Evolutionary conservation across 2,888 invertebrate species (phyloP), one percentile per base, ranked within the genome.

Genomic region (Dryococelus australis): DNA sequence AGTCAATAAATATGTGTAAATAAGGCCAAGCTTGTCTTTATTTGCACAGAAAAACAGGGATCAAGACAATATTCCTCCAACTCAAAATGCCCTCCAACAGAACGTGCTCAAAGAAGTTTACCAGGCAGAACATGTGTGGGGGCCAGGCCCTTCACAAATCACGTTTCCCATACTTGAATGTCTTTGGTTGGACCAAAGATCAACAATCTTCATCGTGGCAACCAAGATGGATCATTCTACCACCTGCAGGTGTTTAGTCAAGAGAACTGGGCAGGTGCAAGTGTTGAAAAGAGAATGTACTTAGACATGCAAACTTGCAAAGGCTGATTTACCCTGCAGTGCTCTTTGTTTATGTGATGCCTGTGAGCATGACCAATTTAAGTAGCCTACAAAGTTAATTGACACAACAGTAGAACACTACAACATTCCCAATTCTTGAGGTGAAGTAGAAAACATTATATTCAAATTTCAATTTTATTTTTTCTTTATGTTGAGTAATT

Each of bases 261-360:
- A n/a, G 10, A 79, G 79, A 79, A 27, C 79, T 79, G 27, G 20
- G 9, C 79, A 2, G n/a, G n/a, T 79, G 27, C 79, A 79, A 79
- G 79, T 79, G 79, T 79, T n/a, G n/a, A 79, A 79, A 79, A 79
- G 27, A 13, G 5, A n/a, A 79, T 79, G 79, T 24, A 10, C 79
- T n/a, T 26, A 2, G 8, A 26, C 20, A 10, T 27, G 79, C n/a
- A 8, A 13, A 79, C 20, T 4, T 79, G 79, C 27, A 79, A 79
- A 79, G 27, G 16, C 79, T 79, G n/a, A 79, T 79, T 79, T 79
- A 79, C n/a, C 79, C n/a, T 79, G 79, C 79, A 79, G 79, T 79
- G 26, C 79, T 24, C 79, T 79, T 79, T 79, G 79, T 79, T 79
- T 24, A 79, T 24, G 79, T 79, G n/a, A 27, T 13, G 79, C 26